Percentiles rank a stretch among this genome's conserved stretches.
Evolutionary conservation across 2,113 vertebrate species (phyloP).

Genomic region (Sarotherodon lohbergeri): DNA sequence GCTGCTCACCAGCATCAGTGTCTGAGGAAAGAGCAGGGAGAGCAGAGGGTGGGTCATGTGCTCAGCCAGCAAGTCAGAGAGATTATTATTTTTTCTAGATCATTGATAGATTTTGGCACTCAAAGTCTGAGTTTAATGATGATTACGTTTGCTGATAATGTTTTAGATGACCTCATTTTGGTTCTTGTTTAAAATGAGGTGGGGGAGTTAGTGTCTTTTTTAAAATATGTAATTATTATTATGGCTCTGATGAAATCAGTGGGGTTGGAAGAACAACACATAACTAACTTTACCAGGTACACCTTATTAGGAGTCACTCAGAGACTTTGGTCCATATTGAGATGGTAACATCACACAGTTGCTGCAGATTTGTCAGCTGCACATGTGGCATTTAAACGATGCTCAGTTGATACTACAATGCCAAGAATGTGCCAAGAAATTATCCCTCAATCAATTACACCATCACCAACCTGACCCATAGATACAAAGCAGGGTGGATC

Average conservation of each 20-base stretch:
- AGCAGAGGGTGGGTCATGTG: background rate
- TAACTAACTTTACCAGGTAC: background rate
- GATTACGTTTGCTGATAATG: background rate
- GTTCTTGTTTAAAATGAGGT: background rate
- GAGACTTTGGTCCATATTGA: background rate
- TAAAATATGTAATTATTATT: background rate
- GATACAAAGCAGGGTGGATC: background rate
- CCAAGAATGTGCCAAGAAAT: background rate
- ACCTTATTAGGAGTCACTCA: background rate
- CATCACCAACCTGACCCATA: background rate
- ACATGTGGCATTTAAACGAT: background rate
- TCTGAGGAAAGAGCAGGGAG: slow-evolving; percentile 32
- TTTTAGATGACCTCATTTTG: background rate
- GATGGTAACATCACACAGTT: background rate
- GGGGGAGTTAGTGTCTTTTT: background rate
- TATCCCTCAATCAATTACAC: background rate
- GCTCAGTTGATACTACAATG: background rate
- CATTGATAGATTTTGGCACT: background rate
- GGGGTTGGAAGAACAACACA: background rate
- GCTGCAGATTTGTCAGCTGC: background rate
- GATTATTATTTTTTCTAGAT: background rate
- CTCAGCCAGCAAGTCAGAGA: background rate
- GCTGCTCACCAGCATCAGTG: slow-evolving; percentile 74
- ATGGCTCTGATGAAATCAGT: background rate
- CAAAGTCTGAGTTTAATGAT: background rate